Conservation (phyloP, 2,113 vertebrate species). For the Dryoscopus gambensis region DNA sequence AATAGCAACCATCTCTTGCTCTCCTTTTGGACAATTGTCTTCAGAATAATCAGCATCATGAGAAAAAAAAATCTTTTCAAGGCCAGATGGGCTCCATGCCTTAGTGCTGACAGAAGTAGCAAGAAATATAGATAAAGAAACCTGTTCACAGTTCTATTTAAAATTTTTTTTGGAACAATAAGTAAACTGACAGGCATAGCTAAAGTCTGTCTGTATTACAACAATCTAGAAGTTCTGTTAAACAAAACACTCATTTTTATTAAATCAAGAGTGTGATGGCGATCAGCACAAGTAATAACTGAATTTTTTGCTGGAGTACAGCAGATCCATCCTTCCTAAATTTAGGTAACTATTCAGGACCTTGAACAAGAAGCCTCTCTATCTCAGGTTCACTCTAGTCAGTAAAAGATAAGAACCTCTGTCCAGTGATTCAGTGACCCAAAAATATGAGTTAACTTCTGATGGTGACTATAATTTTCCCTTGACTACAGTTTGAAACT, state of each 20-base stretch:
- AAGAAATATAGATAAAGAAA: not conserved
- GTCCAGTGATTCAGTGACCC: not conserved
- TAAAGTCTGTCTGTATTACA: not conserved
- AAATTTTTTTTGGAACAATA: not conserved
- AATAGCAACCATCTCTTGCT: not conserved
- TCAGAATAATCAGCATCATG: not conserved
- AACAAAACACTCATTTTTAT: not conserved
- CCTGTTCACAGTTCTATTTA: not conserved
- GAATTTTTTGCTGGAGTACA: not conserved
- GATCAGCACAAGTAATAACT: not conserved
- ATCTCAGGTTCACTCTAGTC: not conserved
- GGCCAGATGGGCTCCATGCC: not conserved
- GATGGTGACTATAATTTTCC: not conserved
- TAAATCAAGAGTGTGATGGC: not conserved
- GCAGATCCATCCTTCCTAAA: not conserved
- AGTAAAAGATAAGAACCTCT: not conserved
- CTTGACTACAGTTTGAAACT: not conserved
- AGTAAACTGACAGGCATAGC: not conserved
- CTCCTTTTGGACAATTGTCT: constrained; percentile 3
- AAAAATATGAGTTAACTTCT: not conserved
- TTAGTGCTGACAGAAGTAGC: not conserved
- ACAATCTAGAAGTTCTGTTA: not conserved
- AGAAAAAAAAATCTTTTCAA: not conserved
- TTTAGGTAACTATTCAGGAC: not conserved
- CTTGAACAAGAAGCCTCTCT: not conserved